Percentiles rank a stretch among this genome's conserved stretches.
These are phyloP conservation scores for Amphiprion percula DNA, from an alignment of 2,113 vertebrate species.

Conservation along the genomic window DNA sequence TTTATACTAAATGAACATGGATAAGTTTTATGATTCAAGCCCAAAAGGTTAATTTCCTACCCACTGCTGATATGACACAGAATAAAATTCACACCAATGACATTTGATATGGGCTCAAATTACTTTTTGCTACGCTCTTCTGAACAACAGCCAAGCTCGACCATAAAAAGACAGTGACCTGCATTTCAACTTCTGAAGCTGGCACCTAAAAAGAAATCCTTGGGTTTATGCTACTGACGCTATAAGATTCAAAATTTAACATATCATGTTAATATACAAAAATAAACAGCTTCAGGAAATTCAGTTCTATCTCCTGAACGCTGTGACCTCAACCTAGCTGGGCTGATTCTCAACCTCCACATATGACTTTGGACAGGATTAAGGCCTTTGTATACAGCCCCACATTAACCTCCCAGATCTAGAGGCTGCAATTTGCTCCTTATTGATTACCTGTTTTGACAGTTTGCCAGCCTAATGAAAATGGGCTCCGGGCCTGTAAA, in stretches of 20 bases:
- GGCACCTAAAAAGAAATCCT: background rate
- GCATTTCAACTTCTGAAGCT: background rate
- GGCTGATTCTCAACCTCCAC: slow-evolving; percentile 14
- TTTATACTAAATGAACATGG: slow-evolving; percentile 44
- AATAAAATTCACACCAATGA: slow-evolving; percentile 63
- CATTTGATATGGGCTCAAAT: slow-evolving; percentile 63
- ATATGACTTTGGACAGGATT: slow-evolving; percentile 44
- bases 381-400: slow-evolving; percentile 20
- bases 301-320: slow-evolving; percentile 9
- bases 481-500: slow-evolving; percentile 95
- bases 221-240: too few species aligned
- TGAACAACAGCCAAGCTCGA: slow-evolving; percentile 45
- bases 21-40: slow-evolving; percentile 43
- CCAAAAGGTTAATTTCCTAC: slow-evolving; percentile 70
- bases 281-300: background rate
- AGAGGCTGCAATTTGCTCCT: slow-evolving; percentile 52
- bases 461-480: slow-evolving; percentile 97
- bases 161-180: slow-evolving; percentile 18
- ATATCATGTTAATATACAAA: too few species aligned
- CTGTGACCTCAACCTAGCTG: slow-evolving; percentile 8
- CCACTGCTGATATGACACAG: slow-evolving; percentile 55
- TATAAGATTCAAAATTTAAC: too few species aligned
- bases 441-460: slow-evolving; percentile 92
- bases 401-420: slow-evolving; percentile 44
- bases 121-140: slow-evolving; percentile 48